Conservation (phyloP, 2,888 invertebrate genomes). For the Coelopa pilipes region DNA sequence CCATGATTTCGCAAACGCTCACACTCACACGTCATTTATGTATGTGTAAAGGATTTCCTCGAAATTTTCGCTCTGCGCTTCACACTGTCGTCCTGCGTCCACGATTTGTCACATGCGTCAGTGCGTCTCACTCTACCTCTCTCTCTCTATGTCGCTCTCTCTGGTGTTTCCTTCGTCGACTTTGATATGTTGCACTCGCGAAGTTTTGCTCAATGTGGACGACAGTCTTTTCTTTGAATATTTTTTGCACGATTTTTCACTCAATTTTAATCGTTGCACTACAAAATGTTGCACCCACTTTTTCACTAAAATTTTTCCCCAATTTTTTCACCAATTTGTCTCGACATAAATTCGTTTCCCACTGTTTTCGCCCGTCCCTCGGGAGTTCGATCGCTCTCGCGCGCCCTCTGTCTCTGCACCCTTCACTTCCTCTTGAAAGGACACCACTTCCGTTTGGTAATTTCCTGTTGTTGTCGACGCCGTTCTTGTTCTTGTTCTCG, state of each 20-base stretch:
- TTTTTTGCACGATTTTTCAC: too few species aligned
- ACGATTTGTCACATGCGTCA: not conserved
- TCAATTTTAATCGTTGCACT: too few species aligned
- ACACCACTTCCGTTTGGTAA: conserved; percentile 24
- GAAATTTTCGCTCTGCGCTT: conserved; percentile 13
- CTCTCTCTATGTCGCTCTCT: not conserved
- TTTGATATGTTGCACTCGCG: conserved; percentile 1
- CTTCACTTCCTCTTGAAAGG: conserved; percentile 28
- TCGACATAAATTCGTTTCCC: too few species aligned
- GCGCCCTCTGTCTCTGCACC: not conserved
- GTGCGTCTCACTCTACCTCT: conserved; percentile 30
- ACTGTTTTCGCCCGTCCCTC: too few species aligned
- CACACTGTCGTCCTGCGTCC: conserved; percentile 39
- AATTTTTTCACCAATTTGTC: too few species aligned
- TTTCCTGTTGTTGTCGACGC: too few species aligned
- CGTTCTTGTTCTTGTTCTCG: too few species aligned
- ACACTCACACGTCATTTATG: conserved; percentile 57
- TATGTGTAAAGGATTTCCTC: conserved; percentile 44
- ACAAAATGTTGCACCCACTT: too few species aligned
- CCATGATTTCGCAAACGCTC: conserved; percentile 47
- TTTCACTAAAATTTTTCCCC: too few species aligned
- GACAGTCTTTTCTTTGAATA: too few species aligned
- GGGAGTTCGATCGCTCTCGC: too few species aligned
- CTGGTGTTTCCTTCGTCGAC: not conserved
- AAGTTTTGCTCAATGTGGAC: not conserved